Percentiles rank a stretch among this genome's conserved stretches.
Conservation (phyloP, 2,113 vertebrate genomes). For the Falcunculus frontatus region DNA sequence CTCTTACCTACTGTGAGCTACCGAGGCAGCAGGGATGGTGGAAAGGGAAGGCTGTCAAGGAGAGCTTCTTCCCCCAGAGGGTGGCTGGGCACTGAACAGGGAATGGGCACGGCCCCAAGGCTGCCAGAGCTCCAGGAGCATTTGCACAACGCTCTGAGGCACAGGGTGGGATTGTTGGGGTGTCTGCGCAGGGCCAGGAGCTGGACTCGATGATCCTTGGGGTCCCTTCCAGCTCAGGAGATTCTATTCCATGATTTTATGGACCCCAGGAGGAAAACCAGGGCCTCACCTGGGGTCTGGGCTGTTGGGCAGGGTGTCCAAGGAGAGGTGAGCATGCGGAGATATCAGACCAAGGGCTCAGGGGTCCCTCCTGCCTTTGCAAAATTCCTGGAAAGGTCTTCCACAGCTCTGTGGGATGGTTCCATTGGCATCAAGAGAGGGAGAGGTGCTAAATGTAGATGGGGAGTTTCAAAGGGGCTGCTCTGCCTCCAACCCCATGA, state of each 20-base stretch:
- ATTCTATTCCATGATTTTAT: too few species aligned
- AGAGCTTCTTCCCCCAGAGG: neutral
- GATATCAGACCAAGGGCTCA: neutral
- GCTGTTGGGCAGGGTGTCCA: neutral
- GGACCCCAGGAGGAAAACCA: neutral
- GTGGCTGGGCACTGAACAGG: neutral
- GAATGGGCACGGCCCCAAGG: accelerated
- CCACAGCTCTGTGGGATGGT: accelerated
- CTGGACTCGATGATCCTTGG: neutral
- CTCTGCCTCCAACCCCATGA: accelerated
- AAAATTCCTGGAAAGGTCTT: neutral
- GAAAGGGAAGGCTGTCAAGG: neutral
- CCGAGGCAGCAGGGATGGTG: accelerated
- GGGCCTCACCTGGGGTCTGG: neutral
- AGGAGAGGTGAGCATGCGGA: accelerated
- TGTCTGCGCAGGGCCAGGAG: neutral
- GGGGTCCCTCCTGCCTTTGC: neutral
- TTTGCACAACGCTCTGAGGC: accelerated
- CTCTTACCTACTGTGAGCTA: neutral
- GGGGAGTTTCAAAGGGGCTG: accelerated
- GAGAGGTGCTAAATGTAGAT: neutral
- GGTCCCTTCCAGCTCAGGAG: neutral
- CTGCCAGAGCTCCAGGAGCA: neutral
- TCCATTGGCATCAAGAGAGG: accelerated
- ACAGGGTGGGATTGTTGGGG: neutral